Evolutionary conservation across 2,113 vertebrate genomes (phyloP).

Genomic region (Xiphophorus hellerii): DNA sequence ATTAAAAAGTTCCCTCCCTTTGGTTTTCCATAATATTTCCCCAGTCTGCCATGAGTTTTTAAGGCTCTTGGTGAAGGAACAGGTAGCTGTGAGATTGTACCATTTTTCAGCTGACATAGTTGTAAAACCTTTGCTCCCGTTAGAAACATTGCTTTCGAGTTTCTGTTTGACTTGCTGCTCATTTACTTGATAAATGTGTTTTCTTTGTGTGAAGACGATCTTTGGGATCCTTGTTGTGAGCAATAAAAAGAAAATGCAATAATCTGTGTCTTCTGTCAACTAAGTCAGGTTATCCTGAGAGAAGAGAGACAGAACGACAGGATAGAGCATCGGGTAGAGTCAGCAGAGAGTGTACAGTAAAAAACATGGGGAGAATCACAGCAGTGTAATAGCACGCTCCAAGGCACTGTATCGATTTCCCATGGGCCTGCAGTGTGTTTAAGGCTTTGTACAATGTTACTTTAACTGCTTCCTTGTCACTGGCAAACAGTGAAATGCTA

Average conservation of each 20-base stretch:
- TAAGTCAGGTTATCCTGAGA: conserved; percentile 43
- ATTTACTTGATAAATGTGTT: conserved; percentile 22
- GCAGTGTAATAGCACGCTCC: conserved; percentile 59
- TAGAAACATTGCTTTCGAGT: conserved; percentile 21
- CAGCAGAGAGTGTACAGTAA: conserved; percentile 28
- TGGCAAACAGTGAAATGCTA: conserved; percentile 53
- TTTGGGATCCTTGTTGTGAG: conserved; percentile 6
- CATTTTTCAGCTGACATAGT: conserved; percentile 36
- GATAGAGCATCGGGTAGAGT: conserved; percentile 14
- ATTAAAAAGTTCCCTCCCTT: neutral
- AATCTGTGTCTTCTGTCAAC: conserved; percentile 31
- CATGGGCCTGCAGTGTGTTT: conserved; percentile 57
- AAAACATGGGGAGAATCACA: conserved; percentile 49
- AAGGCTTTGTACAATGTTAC: conserved; percentile 56
- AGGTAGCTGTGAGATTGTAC: conserved; percentile 15
- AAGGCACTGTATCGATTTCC: conserved; percentile 63
- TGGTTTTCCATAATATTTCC: neutral
- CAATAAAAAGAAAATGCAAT: conserved; percentile 35
- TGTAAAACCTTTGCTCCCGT: conserved; percentile 17
- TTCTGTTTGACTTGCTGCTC: conserved; percentile 22
- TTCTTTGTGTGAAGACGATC: conserved; percentile 37
- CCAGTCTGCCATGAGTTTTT: conserved; percentile 13
- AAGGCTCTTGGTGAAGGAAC: conserved; percentile 24
- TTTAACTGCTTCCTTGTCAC: conserved; percentile 55
- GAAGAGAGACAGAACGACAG: conserved; percentile 25